These are phyloP conservation scores for Pycnonotus jocosus DNA, from an alignment of 2,113 vertebrate genomes.

Conservation along the genomic window DNA sequence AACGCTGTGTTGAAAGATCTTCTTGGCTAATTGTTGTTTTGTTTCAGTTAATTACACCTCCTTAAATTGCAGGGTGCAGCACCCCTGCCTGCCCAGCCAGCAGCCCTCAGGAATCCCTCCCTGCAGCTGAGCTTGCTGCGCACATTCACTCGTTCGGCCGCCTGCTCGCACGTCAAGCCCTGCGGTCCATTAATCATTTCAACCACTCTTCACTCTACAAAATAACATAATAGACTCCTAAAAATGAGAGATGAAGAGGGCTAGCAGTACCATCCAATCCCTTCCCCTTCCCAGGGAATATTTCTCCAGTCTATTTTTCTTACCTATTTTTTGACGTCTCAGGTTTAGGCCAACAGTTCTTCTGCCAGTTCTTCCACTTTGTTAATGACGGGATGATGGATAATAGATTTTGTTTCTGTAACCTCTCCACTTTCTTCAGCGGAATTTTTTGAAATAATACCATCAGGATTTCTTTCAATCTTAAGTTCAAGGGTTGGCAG, in stretches of 20 bases:
- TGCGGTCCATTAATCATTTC: slow-evolving; percentile 15
- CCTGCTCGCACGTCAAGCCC: not conserved
- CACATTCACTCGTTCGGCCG: not conserved
- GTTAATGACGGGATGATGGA: not conserved
- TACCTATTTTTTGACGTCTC: not conserved
- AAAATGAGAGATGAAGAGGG: slow-evolving; percentile 26
- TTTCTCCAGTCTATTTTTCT: slow-evolving; percentile 12
- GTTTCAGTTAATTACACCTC: not conserved
- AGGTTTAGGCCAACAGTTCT: not conserved
- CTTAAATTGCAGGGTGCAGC: not conserved
- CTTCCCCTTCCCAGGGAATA: not conserved
- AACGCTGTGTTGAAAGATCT: not conserved
- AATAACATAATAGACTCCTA: slow-evolving; percentile 34
- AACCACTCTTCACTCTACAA: slow-evolving; percentile 25
- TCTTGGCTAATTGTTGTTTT: not conserved
- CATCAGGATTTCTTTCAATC: slow-evolving; percentile 20
- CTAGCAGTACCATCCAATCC: not conserved
- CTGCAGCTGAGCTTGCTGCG: not conserved
- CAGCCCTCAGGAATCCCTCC: not conserved
- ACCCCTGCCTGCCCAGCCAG: not conserved
- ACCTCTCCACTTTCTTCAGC: not conserved
- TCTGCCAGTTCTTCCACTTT: not conserved
- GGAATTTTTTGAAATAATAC: not conserved
- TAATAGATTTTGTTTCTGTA: slow-evolving; percentile 13
- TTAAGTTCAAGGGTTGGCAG: not conserved